phyloP scores from a whole-genome alignment of 2,113 vertebrate genomes.

The Agapornis roseicollis region DNA sequence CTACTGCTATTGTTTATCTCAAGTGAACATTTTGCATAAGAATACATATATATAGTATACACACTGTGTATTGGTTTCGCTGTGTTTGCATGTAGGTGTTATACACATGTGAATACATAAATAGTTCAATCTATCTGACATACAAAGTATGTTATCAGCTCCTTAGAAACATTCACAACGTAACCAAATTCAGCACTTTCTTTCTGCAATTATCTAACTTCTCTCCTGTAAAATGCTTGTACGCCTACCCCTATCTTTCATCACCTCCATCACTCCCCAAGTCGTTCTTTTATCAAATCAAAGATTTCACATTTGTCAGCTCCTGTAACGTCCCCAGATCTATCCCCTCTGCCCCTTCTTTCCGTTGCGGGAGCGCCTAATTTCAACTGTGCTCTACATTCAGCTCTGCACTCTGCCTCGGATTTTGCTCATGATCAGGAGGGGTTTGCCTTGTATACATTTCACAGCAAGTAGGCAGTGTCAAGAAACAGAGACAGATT shows the following conservation, averaged over 20 bases:
- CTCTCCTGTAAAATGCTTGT: neutral
- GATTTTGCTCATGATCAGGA: conserved; percentile 12
- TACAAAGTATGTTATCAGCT: neutral
- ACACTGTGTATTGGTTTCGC: neutral
- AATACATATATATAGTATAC: neutral
- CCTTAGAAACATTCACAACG: neutral
- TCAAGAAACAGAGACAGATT: neutral
- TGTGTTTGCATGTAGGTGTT: neutral
- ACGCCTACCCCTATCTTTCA: neutral
- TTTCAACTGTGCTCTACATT: conserved; percentile 42
- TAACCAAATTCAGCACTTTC: neutral
- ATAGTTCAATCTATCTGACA: neutral
- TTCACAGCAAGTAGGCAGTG: neutral
- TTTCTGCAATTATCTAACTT: conserved; percentile 16
- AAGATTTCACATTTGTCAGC: neutral
- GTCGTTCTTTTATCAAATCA: neutral
- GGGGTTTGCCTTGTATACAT: conserved; percentile 1
- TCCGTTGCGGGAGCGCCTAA: neutral
- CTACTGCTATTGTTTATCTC: conserved; percentile 22
- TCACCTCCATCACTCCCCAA: neutral
- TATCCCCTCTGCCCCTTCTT: conserved; percentile 13
- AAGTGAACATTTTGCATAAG: conserved; percentile 28
- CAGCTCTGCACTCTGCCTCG: conserved; percentile 27
- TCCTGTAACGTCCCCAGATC: neutral
- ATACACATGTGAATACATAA: neutral